These are phyloP conservation scores for Misgurnus mizolepis DNA, from an alignment of 2,113 vertebrate genomes.

Conservation along the genomic window DNA sequence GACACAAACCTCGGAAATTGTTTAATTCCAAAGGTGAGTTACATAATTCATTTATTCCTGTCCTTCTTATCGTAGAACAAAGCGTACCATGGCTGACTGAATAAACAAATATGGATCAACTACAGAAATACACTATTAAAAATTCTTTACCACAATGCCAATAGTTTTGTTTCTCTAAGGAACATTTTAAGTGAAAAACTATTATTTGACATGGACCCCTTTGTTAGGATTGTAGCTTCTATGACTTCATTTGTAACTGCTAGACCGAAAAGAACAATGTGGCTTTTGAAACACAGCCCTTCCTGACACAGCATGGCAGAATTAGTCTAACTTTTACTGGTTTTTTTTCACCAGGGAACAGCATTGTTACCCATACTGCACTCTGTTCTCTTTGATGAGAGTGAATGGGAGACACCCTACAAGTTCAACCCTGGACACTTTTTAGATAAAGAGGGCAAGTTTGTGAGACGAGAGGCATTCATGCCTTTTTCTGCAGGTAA, in stretches of 20 bases:
- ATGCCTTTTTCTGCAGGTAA: constrained; percentile 86
- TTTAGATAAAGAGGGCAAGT: constrained; percentile 80
- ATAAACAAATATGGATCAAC: no score
- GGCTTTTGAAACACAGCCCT: no score
- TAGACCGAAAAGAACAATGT: no score
- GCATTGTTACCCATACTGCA: constrained; percentile 73
- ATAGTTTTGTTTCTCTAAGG: no score
- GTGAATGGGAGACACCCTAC: constrained; percentile 80
- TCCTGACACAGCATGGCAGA: not conserved
- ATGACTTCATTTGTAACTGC: no score
- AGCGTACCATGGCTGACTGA: no score
- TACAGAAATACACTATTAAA: no score
- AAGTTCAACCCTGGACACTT: constrained; percentile 87
- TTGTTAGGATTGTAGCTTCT: no score
- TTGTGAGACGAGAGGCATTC: constrained; percentile 81
- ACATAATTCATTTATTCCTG: not conserved
- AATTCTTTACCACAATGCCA: no score
- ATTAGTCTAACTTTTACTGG: not conserved
- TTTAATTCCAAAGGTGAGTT: constrained; percentile 78
- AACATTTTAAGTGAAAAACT: no score
- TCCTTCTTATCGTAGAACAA: not conserved
- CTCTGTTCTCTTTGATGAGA: constrained; percentile 80
- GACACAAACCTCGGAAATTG: constrained; percentile 72
- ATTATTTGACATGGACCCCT: no score
- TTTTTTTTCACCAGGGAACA: constrained; percentile 68